Conservation (phyloP, 1,140 invertebrate genomes). For the Drosophila ironensis region DNA sequence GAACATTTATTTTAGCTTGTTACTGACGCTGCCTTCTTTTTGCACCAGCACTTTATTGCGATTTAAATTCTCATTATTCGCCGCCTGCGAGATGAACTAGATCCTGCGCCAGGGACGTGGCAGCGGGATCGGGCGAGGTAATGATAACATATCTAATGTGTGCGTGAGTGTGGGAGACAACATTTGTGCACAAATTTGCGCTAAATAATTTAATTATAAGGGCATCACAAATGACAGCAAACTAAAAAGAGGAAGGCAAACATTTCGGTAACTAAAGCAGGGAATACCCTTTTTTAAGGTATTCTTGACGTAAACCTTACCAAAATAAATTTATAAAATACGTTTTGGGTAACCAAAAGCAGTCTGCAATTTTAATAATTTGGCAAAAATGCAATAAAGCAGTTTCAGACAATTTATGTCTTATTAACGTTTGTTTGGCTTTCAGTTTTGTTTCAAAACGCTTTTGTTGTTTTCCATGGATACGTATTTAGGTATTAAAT, state of each 20-base stretch:
- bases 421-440: too few species aligned
- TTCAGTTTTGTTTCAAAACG: too few species aligned
- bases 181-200: slow-evolving; percentile 65
- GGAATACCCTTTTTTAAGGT: too few species aligned
- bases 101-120: background rate
- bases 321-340: too few species aligned
- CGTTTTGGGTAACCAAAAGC: too few species aligned
- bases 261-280: too few species aligned
- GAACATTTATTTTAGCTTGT: slow-evolving; percentile 70
- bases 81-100: slow-evolving; percentile 23
- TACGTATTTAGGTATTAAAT: too few species aligned
- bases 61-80: slow-evolving; percentile 75
- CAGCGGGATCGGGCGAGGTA: slow-evolving; percentile 3
- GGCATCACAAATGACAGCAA: slow-evolving; percentile 35
- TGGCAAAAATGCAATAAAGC: too few species aligned
- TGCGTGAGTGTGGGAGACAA: slow-evolving; percentile 36
- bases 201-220: slow-evolving; percentile 74
- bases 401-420: too few species aligned
- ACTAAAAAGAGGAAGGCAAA: background rate
- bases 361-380: too few species aligned
- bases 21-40: slow-evolving; percentile 41
- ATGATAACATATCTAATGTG: slow-evolving; percentile 49
- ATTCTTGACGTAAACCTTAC: too few species aligned
- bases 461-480: too few species aligned
- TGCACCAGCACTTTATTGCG: slow-evolving; percentile 60